Percentiles rank a stretch among this genome's conserved stretches.
These are phyloP conservation scores for Pterobdella sp. DNA, from an alignment of 2,888 invertebrate genomes.

Conservation along the genomic window DNA sequence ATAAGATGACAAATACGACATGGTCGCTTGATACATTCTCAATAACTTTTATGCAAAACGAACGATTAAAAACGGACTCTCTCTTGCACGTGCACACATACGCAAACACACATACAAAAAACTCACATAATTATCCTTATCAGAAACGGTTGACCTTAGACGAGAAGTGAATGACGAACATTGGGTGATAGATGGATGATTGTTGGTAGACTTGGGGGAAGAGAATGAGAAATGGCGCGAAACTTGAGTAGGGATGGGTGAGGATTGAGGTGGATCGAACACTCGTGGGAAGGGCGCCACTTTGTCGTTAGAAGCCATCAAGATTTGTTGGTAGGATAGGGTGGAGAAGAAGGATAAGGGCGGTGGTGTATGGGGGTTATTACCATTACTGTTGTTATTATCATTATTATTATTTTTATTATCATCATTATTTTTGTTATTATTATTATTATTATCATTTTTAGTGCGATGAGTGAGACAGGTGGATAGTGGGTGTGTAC, in stretches of 20 bases:
- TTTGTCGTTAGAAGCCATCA: background rate
- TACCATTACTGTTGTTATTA: background rate
- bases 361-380: background rate
- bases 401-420: background rate
- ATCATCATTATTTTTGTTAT: background rate
- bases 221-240: conserved; percentile 1
- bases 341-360: background rate
- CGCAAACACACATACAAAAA: background rate
- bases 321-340: background rate
- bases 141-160: background rate
- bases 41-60: no score
- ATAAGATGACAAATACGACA: no score
- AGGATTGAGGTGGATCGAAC: no score
- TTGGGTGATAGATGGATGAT: background rate
- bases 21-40: no score
- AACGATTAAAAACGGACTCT: background rate
- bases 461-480: no score
- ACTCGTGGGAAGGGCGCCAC: no score
- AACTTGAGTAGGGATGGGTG: no score
- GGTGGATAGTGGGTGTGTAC: no score
- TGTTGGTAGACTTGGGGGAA: background rate
- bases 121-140: background rate
- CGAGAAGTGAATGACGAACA: background rate
- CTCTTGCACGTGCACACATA: background rate
- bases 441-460: background rate